Evolutionary conservation across 2,113 vertebrate species (phyloP), one percentile per base, ranked within the genome.

Genomic region (Callithrix jacchus): DNA sequence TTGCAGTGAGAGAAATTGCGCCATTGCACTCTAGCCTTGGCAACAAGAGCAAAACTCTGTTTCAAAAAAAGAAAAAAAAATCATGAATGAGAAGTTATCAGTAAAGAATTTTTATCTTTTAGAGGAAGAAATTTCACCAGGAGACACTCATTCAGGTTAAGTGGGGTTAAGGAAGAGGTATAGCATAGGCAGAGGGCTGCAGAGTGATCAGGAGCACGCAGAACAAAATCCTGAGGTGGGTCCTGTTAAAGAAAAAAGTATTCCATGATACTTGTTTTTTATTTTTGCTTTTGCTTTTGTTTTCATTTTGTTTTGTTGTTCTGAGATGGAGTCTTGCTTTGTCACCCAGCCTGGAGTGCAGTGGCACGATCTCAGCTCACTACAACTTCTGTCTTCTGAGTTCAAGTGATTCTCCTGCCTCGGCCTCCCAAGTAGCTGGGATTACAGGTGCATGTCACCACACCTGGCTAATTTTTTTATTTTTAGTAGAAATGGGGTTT

Each of bases 51-150:
- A 8, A 68, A 32, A 68, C 32, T 35, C 64, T 6, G 3, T 35
- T 32, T 17, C 25, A 66, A 66, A 66, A 66, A 66, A 61, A 11
- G 1, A 1, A 27, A 64, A 13, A 35, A 93, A 87, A 84, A 52
- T 89, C 84, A 82, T 45, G 5, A 64, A 70, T 88, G 30, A 58
- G 56, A 52, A 52, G 49, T 93, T 92, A 87, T 47, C 61, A 70
- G 66, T 82, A 68, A 93, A 91, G 86, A 68, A 21, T 74, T 89
- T 89, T 89, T 91, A 23, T 76, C 82, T 94, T 94, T 93, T 76
- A 47, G 18, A 74, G 30, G 6, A 82, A 47, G 17, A 91, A 68
- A n/a, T 18, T 35, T 56, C 12, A 4, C 7, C 37, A 85, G 45
- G 42, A 89, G 27, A 64, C 42, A 70, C 7, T 54, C n/a, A 47